phyloP scores from a whole-genome alignment of 2,888 invertebrate species.

The Lacanobia wlatinum region DNA sequence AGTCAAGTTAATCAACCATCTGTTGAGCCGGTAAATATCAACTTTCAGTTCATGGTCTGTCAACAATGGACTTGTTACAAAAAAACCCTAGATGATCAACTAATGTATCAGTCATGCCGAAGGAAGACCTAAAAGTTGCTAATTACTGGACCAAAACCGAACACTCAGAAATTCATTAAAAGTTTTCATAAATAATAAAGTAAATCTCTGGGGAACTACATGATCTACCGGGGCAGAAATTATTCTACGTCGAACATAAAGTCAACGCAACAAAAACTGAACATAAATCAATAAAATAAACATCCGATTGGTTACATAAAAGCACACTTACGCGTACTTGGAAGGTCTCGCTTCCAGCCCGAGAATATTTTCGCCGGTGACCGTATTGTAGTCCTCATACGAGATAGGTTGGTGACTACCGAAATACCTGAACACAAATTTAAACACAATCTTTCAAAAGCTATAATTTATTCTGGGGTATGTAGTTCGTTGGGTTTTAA shows the following conservation, averaged over 20 bases:
- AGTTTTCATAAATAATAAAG: background rate
- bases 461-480: background rate
- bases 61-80: background rate
- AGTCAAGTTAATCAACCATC: background rate
- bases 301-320: background rate
- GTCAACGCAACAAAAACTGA: background rate
- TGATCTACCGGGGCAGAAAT: background rate
- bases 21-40: background rate
- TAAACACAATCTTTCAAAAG: background rate
- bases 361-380: conserved; percentile 53
- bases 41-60: background rate
- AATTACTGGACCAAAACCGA: too few relatives aligned
- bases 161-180: too few relatives aligned
- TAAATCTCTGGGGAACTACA: background rate
- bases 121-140: background rate
- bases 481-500: background rate
- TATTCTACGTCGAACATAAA: background rate
- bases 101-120: too few relatives aligned
- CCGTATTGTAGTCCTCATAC: conserved; percentile 63
- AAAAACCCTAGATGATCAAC: background rate
- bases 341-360: conserved; percentile 29
- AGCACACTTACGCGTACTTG: conserved; percentile 33
- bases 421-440: conserved; percentile 74
- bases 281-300: background rate
- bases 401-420: conserved; percentile 70